Percentiles rank a stretch among this genome's conserved stretches.
Conservation (phyloP, 2,113 vertebrate species). For the Grammatotria lemairii region DNA sequence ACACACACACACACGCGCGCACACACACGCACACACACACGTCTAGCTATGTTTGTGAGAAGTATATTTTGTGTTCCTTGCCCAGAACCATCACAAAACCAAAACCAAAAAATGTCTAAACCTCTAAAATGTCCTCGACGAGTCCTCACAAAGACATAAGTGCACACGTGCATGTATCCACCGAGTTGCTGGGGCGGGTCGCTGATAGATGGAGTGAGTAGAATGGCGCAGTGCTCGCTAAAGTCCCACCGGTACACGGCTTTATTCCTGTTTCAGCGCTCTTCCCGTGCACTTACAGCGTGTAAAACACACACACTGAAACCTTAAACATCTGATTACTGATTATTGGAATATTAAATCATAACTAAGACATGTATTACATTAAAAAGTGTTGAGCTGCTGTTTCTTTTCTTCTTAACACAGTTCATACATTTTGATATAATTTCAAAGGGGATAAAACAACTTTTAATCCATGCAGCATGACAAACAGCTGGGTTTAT, state of each 20-base stretch:
- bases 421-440: background rate
- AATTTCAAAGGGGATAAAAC: background rate
- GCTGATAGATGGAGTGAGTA: conserved; percentile 41
- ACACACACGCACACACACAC: rapidly evolving
- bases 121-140: background rate
- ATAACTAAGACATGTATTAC: background rate
- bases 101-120: background rate
- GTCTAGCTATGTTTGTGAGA: background rate
- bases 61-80: background rate
- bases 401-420: background rate
- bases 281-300: background rate
- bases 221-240: conserved; percentile 38
- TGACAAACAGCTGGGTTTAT: background rate
- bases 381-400: background rate
- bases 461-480: background rate
- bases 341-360: background rate
- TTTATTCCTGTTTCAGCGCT: conserved; percentile 34
- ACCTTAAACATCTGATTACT: background rate
- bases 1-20: background rate
- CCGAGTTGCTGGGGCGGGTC: background rate
- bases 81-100: background rate
- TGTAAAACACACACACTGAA: background rate
- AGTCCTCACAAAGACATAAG: background rate
- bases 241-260: conserved; percentile 19
- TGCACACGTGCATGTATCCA: background rate